Base-by-base conservation (phyloP, 2,113 vertebrate genomes). In the Fulica atra region DNA sequence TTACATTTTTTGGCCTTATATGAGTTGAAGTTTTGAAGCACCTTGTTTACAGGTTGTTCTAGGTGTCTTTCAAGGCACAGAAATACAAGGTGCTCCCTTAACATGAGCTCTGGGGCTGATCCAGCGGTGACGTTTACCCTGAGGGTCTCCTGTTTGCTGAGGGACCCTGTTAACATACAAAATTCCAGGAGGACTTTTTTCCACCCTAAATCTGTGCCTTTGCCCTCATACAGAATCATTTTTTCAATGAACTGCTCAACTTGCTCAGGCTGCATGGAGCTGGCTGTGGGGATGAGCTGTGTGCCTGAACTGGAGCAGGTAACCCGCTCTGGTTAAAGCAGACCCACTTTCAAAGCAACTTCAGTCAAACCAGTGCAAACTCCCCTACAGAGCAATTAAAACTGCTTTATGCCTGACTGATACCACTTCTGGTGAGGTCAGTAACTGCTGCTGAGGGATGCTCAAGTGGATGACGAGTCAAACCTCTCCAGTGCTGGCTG, bases 281-380 rank as follows among this genome's bases (percentile, higher is more conserved):
- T 89, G 96, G 94, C 94, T 85, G 81, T 74, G 51, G 74, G 84
- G 93, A 60, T 86, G 85, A 79, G 71, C 94, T 81, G 79, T 86
- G 89, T 94, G 59, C 82, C 78, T 95, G 93, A 95, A 89, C 76
- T 7, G 36, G 66, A 87, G 71, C 85, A 80, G 64, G 72, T 80
- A 77, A 50, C 36, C 81, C 42, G 79, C 71, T 94, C 94, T 48
- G 42, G 79, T 88, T 87, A 31, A 88, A 85, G 59, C 86, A 91
- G 84, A 53, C 65, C 78, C 72, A 87, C 79, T 85, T 91, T 84
- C 29, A 88, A 94, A 54, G 56, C 35, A 70, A 7, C 56, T 51
- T 63, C 51, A 38, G 54, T 46, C 79, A 88, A 73, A 86, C 25
- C 59, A 13, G 78, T 54, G 23, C 79, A 60, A 73, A 31, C 33